Evolutionary conservation across 2,113 vertebrate genomes (phyloP), one percentile per base, ranked within the genome.

Genomic region (Pituophis catenifer): DNA sequence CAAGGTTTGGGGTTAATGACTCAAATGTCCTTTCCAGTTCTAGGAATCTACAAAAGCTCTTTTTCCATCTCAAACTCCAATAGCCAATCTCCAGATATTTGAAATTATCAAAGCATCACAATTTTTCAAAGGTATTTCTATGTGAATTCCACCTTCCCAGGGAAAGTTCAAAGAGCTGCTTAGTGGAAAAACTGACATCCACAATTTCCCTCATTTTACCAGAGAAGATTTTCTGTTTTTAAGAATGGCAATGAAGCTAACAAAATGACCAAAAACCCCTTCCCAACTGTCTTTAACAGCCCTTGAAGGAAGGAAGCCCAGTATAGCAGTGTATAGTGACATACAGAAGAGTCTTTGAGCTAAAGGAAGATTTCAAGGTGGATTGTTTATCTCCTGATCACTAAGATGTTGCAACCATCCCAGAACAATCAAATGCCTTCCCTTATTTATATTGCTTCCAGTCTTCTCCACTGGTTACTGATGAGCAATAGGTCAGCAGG

Each of bases 361-460:
- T 90, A 70, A 57, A 90, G 11, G 57, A 29, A 33, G 0, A 33
- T 93, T 90, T 89, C 48, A 86, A 44, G 48, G 5, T 29, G 12
- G 9, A 10, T 48, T 52, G 52, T 62, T 10, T 90, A 88, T 91
- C 52, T 26, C 33, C 3, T 0, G 0, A 91, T 92, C 89, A 29
- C 1, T 0, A 0, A 53, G 86, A 88, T 86, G 0, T 53, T 38
- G 52, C 38, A 62, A 0, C 0, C 81, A 5, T 48, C n/a, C 10
- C 90, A 65, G 75, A 90, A 48, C 8, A 70, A 91, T 88, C 65
- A 91, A 44, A 44, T 12, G 91, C 29, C 3, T 0, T 0, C 9
- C 87, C 19, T 0, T 2, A 2, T 5, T 0, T 0, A 0, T 59
- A 5, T 48, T 92, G 19, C 44, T n/a, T 59, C 88, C 50, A 44